Base-by-base conservation (phyloP, 2,113 vertebrate genomes). In the Raja brachyura region DNA sequence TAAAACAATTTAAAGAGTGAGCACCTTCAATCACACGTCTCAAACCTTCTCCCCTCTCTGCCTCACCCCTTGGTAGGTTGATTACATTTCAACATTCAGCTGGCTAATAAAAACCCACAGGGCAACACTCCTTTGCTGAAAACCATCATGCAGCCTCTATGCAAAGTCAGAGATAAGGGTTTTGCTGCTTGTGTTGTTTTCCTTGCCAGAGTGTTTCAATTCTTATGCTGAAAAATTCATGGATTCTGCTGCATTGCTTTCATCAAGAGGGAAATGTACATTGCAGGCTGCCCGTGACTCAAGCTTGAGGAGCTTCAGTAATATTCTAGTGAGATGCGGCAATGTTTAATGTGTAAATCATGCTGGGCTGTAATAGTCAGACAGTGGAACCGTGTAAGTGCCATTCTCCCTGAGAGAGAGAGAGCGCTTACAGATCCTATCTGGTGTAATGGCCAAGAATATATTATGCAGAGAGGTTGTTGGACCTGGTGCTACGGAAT, bases 291-390 rank as follows among this genome's bases (percentile, higher is more conserved):
- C 56, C 11, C n/a, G 28, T 86, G 61, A 86, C 28, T 31, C 56
- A 63, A 61, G 14, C 13, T 28, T 63, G 83, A n/a, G 63, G n/a
- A 63, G 59, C 48, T 48, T 25, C 48, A 56, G 48, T 56, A 22
- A 81, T 48, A 25, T 86, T 86, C 28, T 28, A 63, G 14, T 63
- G 83, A 63, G n/a, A 63, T 31, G 83, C 56, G 4, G 11, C 83
- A 86, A 86, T 86, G 59, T 86, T 63, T 86, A 63, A 86, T 59
- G 56, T 14, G 59, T 86, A 28, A 86, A n/a, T 86, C 83, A 86
- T 6, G 28, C 56, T 6, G 28, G 83, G 83, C 56, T 86, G 5
- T 86, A 86, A 86, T n/a, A 16, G 61, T 61, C 56, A 86, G 56
- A 86, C 56, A 31, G 56, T 18, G 83, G 81, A 63, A 59, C 28